A percentile compares a stretch with the other conserved stretches of the same genome.
phyloP scores from a whole-genome alignment of 2,888 invertebrate species.

The Eristalis intricaria region DNA sequence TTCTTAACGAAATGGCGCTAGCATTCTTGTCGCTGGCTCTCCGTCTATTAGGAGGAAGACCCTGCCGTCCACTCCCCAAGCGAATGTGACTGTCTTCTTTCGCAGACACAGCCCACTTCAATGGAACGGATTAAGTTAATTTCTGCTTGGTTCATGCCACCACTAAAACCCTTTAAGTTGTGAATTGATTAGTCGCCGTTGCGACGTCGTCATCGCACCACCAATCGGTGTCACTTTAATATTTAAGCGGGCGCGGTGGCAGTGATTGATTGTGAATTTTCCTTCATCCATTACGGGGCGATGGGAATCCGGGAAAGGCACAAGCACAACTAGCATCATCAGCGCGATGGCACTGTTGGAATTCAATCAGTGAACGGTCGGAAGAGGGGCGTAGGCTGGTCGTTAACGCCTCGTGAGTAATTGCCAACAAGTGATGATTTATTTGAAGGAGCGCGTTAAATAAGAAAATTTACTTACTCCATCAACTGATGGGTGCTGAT shows the following conservation, averaged over 20 bases:
- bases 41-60: neutral
- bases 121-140: neutral
- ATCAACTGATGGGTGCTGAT: slow-evolving; percentile 34
- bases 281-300: slow-evolving; percentile 63
- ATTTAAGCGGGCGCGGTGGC: slow-evolving; percentile 65
- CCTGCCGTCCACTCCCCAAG: neutral
- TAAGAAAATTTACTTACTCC: slow-evolving; percentile 71
- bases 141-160: neutral
- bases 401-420: slow-evolving; percentile 67
- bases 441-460: slow-evolving; percentile 65
- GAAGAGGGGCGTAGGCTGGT: slow-evolving; percentile 4
- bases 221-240: slow-evolving; percentile 39
- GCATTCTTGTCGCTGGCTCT: too few relatives aligned
- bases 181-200: slow-evolving; percentile 38
- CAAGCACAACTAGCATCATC: slow-evolving; percentile 22
- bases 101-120: neutral
- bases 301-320: slow-evolving; percentile 48
- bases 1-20: too few relatives aligned
- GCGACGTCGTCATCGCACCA: slow-evolving; percentile 21
- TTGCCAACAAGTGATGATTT: slow-evolving; percentile 70
- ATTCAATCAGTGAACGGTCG: slow-evolving; percentile 44
- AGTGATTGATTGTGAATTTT: slow-evolving; percentile 71
- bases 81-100: neutral
- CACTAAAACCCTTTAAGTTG: slow-evolving; percentile 35
- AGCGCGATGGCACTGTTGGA: slow-evolving; percentile 35